A percentile compares a stretch with the other conserved stretches of the same genome.
Conservation (phyloP, 2,888 invertebrate genomes). For the Agriopis marginaria region DNA sequence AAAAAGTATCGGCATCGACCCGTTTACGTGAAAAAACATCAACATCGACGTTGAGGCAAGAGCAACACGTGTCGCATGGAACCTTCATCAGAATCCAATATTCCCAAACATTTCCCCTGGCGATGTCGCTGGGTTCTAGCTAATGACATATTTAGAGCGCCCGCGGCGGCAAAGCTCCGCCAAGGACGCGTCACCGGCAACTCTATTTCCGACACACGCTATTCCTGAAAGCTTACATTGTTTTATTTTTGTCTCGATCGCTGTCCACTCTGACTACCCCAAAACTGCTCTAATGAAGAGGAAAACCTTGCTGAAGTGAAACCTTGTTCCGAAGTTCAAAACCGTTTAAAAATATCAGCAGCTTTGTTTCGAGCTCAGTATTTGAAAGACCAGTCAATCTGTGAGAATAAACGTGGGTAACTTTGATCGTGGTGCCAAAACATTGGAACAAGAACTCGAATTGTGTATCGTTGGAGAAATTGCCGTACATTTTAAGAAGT, state of each 20-base stretch:
- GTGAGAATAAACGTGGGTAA: conserved; percentile 44
- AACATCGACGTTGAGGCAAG: neutral
- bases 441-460: conserved; percentile 41
- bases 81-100: conserved; percentile 29
- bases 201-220: conserved; percentile 76
- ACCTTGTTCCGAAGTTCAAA: conserved; percentile 37
- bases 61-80: neutral
- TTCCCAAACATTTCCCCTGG: conserved; percentile 46
- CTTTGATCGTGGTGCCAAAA: conserved; percentile 57
- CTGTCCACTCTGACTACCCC: conserved; percentile 62
- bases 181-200: conserved; percentile 76
- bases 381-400: conserved; percentile 47
- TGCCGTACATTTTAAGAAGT: neutral
- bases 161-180: conserved; percentile 52
- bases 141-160: conserved; percentile 78
- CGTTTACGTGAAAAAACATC: neutral
- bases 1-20: neutral
- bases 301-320: conserved; percentile 28
- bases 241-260: conserved; percentile 77
- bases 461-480: conserved; percentile 27
- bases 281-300: conserved; percentile 25
- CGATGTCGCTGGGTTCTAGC: conserved; percentile 54
- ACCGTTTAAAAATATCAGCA: conserved; percentile 38
- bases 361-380: conserved; percentile 37
- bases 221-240: conserved; percentile 84